These are phyloP conservation scores for Salpingus planirostris DNA, from an alignment of 2,888 invertebrate genomes.

Conservation along the genomic window DNA sequence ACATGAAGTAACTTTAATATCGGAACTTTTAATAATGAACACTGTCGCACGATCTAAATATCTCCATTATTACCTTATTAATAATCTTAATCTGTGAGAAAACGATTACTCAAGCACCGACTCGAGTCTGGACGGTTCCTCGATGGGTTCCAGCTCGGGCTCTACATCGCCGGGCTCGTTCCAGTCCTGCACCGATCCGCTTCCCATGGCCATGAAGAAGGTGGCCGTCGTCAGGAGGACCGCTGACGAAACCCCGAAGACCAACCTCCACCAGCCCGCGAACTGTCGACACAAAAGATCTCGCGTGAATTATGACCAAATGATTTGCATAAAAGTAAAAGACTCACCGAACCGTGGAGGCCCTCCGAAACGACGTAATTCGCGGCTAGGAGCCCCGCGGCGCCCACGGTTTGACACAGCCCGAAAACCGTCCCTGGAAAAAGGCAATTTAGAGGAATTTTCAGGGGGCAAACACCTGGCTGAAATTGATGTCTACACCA, in stretches of 20 bases:
- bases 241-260: constrained; percentile 50
- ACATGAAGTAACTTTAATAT: no score
- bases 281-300: constrained; percentile 41
- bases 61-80: no score
- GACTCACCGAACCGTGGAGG: constrained; percentile 48
- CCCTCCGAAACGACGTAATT: constrained; percentile 52
- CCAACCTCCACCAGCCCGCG: constrained; percentile 50
- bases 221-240: constrained; percentile 48
- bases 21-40: constrained; percentile 9
- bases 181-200: constrained; percentile 53
- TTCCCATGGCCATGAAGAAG: constrained; percentile 49
- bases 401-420: constrained; percentile 48
- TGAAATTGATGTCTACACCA: no score
- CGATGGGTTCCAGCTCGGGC: constrained; percentile 32
- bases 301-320: background rate
- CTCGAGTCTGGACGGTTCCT: constrained; percentile 37
- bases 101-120: constrained; percentile 35
- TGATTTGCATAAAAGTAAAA: background rate
- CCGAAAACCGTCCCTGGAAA: constrained; percentile 41
- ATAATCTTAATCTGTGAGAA: no score
- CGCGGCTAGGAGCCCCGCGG: constrained; percentile 48
- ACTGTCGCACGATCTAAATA: no score
- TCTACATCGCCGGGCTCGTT: constrained; percentile 38
- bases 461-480: no score
- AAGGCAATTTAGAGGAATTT: no score